Conservation (phyloP, 2,888 invertebrate species). For the Thecophora atra region DNA sequence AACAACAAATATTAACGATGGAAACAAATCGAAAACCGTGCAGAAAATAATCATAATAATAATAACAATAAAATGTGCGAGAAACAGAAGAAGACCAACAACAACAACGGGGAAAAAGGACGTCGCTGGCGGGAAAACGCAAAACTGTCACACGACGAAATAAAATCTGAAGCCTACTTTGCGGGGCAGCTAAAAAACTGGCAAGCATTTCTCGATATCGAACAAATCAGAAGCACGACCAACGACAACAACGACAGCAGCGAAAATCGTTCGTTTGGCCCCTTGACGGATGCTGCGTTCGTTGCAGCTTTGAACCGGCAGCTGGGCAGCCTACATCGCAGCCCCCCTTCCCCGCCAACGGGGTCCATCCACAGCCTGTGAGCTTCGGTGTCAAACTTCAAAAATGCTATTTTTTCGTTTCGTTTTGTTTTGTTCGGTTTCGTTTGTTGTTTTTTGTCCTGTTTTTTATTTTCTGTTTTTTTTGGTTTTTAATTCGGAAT, state of each 20-base stretch:
- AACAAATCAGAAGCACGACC: neutral
- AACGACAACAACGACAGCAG: conserved; percentile 32
- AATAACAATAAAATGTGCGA: neutral
- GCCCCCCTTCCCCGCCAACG: neutral
- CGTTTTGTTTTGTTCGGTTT: conserved; percentile 7
- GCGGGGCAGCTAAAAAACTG: neutral
- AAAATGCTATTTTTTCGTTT: conserved; percentile 21
- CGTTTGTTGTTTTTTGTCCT: too few species aligned
- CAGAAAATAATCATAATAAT: neutral
- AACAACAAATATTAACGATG: conserved; percentile 4
- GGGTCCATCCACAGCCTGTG: neutral
- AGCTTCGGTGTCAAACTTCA: conserved; percentile 29
- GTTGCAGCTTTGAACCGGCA: conserved; percentile 15
- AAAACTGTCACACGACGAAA: too few species aligned
- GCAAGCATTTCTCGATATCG: neutral
- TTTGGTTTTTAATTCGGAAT: neutral
- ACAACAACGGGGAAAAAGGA: too few species aligned
- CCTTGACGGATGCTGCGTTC: neutral
- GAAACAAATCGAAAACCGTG: neutral
- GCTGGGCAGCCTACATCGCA: conserved; percentile 24
- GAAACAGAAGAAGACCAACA: conserved; percentile 1
- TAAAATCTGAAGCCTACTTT: neutral
- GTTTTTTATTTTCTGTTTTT: too few species aligned
- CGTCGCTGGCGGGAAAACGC: too few species aligned
- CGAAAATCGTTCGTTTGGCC: neutral